Percentiles rank a stretch among this genome's conserved stretches.
These are phyloP conservation scores for Nematostella vectensis DNA, from an alignment of 92 coral and sea anemone species.

Conservation along the genomic window DNA sequence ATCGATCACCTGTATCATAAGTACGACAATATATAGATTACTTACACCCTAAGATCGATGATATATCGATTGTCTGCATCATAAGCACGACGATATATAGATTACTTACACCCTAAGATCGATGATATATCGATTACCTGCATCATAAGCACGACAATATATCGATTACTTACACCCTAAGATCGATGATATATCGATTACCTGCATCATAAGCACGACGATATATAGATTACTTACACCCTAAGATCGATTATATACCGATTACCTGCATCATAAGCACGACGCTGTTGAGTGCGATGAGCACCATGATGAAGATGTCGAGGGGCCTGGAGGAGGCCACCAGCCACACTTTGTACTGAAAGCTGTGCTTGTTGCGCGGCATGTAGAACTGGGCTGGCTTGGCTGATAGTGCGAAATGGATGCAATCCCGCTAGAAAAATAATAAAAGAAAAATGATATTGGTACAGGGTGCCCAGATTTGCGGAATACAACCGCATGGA, in stretches of 20 bases:
- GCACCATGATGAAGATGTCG: conserved; percentile 77
- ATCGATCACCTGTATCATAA: too few relatives aligned
- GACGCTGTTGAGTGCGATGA: conserved; percentile 77
- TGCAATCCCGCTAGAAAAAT: conserved; percentile 74
- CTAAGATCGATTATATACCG: neutral
- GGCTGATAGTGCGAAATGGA: conserved; percentile 78
- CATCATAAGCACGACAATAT: neutral
- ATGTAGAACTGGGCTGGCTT: conserved; percentile 86
- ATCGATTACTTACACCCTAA: neutral
- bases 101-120: neutral
- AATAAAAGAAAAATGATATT: neutral
- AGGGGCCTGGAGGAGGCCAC: conserved; percentile 82
- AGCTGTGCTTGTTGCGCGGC: conserved; percentile 68
- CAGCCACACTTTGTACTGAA: conserved; percentile 80
- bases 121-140: neutral
- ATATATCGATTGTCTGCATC: neutral
- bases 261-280: conserved; percentile 76
- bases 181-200: neutral
- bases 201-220: neutral
- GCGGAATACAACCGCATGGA: neutral
- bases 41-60: too few relatives aligned
- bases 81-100: neutral
- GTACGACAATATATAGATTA: too few relatives aligned
- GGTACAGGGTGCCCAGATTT: too few relatives aligned
- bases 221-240: neutral